Evolutionary conservation across 2,888 invertebrate species (phyloP), one percentile per base, ranked within the genome.

Genomic region (Leptarthrus brevirostris): DNA sequence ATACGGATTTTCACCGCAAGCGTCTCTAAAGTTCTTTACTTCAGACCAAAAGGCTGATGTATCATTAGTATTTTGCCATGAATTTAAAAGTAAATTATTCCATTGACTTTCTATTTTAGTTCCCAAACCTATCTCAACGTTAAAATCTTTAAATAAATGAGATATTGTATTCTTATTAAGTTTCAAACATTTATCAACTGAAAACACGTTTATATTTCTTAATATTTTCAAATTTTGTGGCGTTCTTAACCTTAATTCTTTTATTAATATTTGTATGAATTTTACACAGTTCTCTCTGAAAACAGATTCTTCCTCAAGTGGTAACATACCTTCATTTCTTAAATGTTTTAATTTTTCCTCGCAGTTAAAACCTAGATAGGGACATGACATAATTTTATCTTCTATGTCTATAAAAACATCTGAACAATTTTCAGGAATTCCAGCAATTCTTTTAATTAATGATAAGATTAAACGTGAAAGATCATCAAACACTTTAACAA

Each of bases 101-200:
- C 4, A 0, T 30, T 30, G 30, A 1, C 8, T 30, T 1, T 1
- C 0, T 1, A 30, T 1, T 0, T 30, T 30, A 30, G 0, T 12
- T 40, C 0, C 0, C 0, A 1, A 0, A 1, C n/a, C 1, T 0
- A 0, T 1, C 0, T 0, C 0, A 0, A 1, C 1, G 2, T 40
- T 2, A 1, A 30, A 0, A 30, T 1, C 8, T 1, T 1, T 30
- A 1, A 30, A 0, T 30, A 30, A 30, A 30, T 30, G 0, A 1
- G 0, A 1, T 30, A 30, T 30, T 30, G 0, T 1, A 1, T 30
- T 30, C 0, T 30, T 1, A 8, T 30, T 30, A 1, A 1, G 0
- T 30, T 1, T 1, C 30, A 30, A 8, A 30, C 0, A 1, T 1
- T 30, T 30, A 0, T 30, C 1, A 0, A 1, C 8, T 30, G 30